A percentile compares a stretch with the other conserved stretches of the same genome.
Evolutionary conservation across 2,113 vertebrate species (phyloP).

Genomic region (Capra hircus): DNA sequence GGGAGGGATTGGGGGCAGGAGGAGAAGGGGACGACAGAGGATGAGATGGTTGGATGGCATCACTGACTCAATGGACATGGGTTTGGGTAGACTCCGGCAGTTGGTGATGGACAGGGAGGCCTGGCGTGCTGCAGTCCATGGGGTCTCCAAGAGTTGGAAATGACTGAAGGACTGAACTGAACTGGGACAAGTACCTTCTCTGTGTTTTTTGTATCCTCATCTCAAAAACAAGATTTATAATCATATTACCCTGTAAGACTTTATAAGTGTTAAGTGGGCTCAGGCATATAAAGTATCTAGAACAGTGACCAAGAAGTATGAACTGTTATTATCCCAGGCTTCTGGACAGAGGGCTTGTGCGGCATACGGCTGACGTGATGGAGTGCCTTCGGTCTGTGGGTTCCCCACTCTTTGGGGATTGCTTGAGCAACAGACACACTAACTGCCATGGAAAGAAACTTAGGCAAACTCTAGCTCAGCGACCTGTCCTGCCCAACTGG

Average conservation of each 20-base stretch:
- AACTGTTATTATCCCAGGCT: background rate
- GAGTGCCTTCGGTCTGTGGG: background rate
- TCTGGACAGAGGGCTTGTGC: background rate
- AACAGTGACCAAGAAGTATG: background rate
- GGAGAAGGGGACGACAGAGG: background rate
- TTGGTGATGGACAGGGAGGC: background rate
- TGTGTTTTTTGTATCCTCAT: background rate
- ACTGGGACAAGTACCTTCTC: background rate
- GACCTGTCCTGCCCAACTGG: background rate
- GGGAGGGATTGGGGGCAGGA: background rate
- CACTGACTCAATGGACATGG: background rate
- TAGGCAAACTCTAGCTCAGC: background rate
- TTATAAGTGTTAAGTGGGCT: background rate
- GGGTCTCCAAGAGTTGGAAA: background rate
- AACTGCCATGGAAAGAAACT: background rate
- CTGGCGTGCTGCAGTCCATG: background rate
- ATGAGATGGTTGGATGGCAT: background rate
- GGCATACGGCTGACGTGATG: background rate
- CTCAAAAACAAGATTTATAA: background rate
- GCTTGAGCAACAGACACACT: background rate
- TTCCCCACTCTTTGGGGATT: background rate
- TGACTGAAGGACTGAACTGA: rapidly evolving
- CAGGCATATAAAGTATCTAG: background rate
- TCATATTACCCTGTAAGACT: background rate
- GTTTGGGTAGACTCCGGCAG: rapidly evolving